These are phyloP conservation scores for Ferdinandea cuprea DNA, from an alignment of 2,888 invertebrate species.

Conservation along the genomic window DNA sequence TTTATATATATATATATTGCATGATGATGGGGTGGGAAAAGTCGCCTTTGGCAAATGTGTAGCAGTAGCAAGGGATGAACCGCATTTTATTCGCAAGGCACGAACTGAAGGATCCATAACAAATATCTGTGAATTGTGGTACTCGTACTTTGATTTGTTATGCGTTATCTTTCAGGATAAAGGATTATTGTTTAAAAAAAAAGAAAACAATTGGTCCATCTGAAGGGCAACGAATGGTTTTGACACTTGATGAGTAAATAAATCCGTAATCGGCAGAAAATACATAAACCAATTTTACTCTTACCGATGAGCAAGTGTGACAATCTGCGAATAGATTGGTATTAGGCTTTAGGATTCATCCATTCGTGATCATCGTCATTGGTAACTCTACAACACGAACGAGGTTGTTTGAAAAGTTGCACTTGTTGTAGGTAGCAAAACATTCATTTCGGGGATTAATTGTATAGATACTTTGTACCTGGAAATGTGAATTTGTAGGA, in stretches of 20 bases:
- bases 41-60: background rate
- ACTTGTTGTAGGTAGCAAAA: too few relatives aligned
- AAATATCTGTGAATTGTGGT: slow-evolving; percentile 10
- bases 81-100: slow-evolving; percentile 1
- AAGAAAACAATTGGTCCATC: slow-evolving; percentile 45
- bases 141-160: slow-evolving; percentile 51
- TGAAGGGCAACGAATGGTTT: slow-evolving; percentile 47
- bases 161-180: slow-evolving; percentile 25
- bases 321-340: too few relatives aligned
- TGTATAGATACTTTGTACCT: too few relatives aligned
- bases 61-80: slow-evolving; percentile 37
- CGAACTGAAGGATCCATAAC: slow-evolving; percentile 26
- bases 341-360: too few relatives aligned
- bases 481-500: too few relatives aligned
- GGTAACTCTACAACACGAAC: too few relatives aligned
- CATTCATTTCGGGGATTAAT: too few relatives aligned
- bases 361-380: too few relatives aligned
- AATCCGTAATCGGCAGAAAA: slow-evolving; percentile 25
- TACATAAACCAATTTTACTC: background rate
- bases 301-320: too few relatives aligned
- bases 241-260: slow-evolving; percentile 65
- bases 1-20: background rate
- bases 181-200: slow-evolving; percentile 35
- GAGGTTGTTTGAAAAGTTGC: too few relatives aligned
- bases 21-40: slow-evolving; percentile 22